These are phyloP conservation scores for Malurus melanocephalus DNA, from an alignment of 2,113 vertebrate genomes.

Conservation along the genomic window DNA sequence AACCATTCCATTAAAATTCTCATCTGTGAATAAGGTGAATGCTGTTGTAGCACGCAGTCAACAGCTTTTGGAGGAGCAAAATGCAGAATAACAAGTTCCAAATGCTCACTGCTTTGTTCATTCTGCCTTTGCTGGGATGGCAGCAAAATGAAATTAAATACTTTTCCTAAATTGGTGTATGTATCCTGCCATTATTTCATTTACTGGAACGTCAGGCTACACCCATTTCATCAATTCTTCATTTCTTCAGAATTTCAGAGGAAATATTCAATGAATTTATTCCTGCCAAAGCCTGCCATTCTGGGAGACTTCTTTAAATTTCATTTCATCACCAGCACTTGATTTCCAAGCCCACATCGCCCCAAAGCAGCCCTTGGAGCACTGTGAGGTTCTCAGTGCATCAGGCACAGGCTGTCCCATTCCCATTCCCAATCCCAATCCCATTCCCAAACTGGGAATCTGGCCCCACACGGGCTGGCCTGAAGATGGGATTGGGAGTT, in stretches of 20 bases:
- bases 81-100: background rate
- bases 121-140: background rate
- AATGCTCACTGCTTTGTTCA: background rate
- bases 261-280: background rate
- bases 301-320: background rate
- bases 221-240: background rate
- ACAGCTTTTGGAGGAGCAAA: background rate
- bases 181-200: background rate
- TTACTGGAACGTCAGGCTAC: background rate
- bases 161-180: background rate
- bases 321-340: background rate
- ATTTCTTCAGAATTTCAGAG: background rate
- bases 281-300: background rate
- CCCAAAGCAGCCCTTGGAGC: background rate
- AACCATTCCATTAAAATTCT: background rate
- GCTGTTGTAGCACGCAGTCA: background rate
- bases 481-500: background rate
- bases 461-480: background rate
- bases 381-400: background rate
- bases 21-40: background rate
- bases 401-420: background rate
- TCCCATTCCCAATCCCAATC: background rate
- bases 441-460: background rate
- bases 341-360: background rate
- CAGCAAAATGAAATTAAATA: background rate